phyloP scores from a whole-genome alignment of 2,888 invertebrate genomes.

The Melieria crassipennis region DNA sequence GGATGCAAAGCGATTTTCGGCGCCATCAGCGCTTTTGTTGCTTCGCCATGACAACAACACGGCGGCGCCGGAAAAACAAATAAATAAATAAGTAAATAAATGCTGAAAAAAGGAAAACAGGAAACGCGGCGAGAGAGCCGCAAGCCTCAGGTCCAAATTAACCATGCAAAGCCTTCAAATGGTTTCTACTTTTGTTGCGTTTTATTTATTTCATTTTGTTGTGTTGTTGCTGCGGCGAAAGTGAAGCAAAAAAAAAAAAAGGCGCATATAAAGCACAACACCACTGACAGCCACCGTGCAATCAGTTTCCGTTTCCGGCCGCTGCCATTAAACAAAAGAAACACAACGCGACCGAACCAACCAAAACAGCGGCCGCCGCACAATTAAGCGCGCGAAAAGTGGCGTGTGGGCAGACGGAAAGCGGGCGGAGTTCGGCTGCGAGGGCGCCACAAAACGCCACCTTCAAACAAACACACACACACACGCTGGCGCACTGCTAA shows the following conservation, averaged over 20 bases:
- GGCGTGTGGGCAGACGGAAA: background rate
- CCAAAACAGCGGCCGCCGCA: background rate
- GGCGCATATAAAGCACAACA: too few relatives aligned
- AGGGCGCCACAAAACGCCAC: too few relatives aligned
- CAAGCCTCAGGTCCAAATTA: background rate
- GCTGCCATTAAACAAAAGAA: background rate
- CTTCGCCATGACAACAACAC: too few relatives aligned
- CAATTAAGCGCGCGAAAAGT: slow-evolving; percentile 1
- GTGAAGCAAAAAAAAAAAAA: too few relatives aligned
- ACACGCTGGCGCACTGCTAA: background rate
- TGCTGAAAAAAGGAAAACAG: background rate
- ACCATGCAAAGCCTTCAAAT: background rate
- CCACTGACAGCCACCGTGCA: slow-evolving; percentile 6
- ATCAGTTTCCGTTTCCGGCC: slow-evolving; percentile 12
- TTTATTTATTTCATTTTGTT: too few relatives aligned
- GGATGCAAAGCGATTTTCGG: too few relatives aligned
- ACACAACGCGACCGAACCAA: background rate
- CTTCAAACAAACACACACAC: too few relatives aligned
- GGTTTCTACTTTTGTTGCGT: background rate
- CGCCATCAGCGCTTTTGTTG: too few relatives aligned
- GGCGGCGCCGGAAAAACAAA: background rate
- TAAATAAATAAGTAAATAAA: background rate
- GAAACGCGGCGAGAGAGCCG: background rate
- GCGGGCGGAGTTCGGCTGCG: too few relatives aligned
- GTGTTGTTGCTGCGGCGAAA: too few relatives aligned